phyloP scores from a whole-genome alignment of 2,113 vertebrate species.

The Tachycineta bicolor region DNA sequence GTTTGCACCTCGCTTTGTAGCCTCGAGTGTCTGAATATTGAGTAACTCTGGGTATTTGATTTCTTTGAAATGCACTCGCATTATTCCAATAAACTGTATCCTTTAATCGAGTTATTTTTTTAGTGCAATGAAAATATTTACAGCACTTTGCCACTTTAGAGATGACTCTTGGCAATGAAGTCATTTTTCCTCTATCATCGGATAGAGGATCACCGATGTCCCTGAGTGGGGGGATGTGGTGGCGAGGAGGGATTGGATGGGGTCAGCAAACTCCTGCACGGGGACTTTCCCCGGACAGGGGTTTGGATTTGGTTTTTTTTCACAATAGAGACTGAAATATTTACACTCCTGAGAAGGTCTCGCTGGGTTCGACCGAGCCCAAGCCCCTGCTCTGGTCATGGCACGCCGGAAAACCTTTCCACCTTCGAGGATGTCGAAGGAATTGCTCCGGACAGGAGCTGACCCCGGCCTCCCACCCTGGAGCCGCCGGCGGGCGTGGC shows the following conservation, averaged over 20 bases:
- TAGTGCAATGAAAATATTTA: slow-evolving; percentile 26
- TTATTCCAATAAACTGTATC: background rate
- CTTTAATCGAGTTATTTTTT: background rate
- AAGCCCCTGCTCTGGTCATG: background rate
- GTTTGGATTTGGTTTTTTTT: background rate
- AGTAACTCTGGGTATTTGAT: slow-evolving; percentile 32
- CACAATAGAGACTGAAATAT: background rate
- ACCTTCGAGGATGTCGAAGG: background rate
- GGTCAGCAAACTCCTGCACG: background rate
- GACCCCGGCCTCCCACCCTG: background rate
- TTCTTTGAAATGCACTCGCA: slow-evolving; percentile 29
- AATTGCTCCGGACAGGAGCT: background rate
- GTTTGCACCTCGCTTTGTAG: slow-evolving; percentile 48
- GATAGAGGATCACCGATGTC: background rate
- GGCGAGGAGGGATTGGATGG: background rate
- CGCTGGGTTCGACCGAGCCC: background rate
- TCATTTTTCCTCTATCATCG: background rate
- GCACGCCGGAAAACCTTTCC: background rate
- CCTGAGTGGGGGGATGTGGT: background rate
- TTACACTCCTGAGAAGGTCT: background rate
- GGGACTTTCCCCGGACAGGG: background rate
- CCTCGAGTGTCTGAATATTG: slow-evolving; percentile 58
- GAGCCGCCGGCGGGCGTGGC: background rate
- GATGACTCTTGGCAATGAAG: background rate
- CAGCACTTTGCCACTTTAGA: background rate